Conservation (phyloP, 2,113 vertebrate genomes). For the Bostrychus sinensis region DNA sequence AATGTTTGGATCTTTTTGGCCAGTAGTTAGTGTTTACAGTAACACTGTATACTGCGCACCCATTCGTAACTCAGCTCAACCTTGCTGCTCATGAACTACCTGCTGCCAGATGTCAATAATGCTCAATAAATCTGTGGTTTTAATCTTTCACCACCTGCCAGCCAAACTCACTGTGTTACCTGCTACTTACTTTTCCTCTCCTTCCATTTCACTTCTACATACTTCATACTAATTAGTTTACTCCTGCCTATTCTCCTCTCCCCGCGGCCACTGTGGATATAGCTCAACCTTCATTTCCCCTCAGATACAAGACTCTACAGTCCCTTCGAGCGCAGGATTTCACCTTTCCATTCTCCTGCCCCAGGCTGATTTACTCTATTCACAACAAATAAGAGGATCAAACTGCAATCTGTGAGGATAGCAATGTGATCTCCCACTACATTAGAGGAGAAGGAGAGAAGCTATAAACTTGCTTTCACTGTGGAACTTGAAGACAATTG, state of each 20-base stretch:
- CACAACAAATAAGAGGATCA: conserved; percentile 70
- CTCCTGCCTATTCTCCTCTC: conserved; percentile 40
- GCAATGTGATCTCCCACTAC: conserved; percentile 32
- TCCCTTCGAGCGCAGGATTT: conserved; percentile 57
- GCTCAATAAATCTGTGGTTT: conserved; percentile 6
- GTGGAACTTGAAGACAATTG: conserved; percentile 15
- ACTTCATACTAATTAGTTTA: conserved; percentile 53
- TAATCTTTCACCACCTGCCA: not conserved
- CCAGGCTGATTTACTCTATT: conserved; percentile 57
- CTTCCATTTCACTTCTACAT: conserved; percentile 41
- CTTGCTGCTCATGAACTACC: not conserved
- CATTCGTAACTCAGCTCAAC: not conserved
- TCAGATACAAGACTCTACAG: conserved; percentile 50
- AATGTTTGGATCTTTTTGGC: not conserved
- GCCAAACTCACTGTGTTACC: conserved; percentile 6
- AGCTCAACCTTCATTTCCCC: conserved; percentile 56
- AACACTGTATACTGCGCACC: not conserved
- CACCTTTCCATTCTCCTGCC: conserved; percentile 41
- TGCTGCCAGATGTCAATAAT: not conserved
- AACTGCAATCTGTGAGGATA: conserved; percentile 35
- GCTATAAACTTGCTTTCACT: conserved; percentile 29
- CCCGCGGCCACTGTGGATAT: conserved; percentile 51
- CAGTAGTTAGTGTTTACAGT: not conserved
- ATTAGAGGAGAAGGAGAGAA: conserved; percentile 17
- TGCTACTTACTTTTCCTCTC: conserved; percentile 36